Percentiles rank a stretch among this genome's conserved stretches.
Conservation (phyloP, 2,797 vertebrate genomes). For the Epinephelus awoara region DNA sequence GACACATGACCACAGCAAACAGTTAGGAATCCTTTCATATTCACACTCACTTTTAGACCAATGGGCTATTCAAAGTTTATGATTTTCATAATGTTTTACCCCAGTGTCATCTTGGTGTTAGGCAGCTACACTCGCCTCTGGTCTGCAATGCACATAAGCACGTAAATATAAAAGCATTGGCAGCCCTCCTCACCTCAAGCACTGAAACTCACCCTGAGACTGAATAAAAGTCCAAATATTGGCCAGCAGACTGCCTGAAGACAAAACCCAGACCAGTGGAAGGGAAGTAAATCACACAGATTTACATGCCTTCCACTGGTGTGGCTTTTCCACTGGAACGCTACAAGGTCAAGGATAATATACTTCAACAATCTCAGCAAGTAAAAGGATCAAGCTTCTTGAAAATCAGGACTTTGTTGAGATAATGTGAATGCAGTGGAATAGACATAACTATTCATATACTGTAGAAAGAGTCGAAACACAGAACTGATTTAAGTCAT, state of each 20-base stretch:
- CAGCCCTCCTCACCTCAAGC: slow-evolving; percentile 7
- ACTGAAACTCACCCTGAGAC: slow-evolving; percentile 1
- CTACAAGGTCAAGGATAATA: slow-evolving; percentile 4
- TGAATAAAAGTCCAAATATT: background rate
- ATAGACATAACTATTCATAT: background rate
- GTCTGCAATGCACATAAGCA: slow-evolving; percentile 2
- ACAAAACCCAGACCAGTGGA: slow-evolving; percentile 12
- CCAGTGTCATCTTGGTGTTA: background rate
- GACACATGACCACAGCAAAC: background rate
- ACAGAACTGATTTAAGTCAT: slow-evolving; percentile 1
- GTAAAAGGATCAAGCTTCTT: slow-evolving; percentile 2
- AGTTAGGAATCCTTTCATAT: background rate
- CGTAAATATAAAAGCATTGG: slow-evolving; percentile 2
- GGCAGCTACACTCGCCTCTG: background rate
- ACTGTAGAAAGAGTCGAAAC: background rate
- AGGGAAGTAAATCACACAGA: slow-evolving; percentile 3
- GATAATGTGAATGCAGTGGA: background rate
- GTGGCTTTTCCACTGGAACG: background rate
- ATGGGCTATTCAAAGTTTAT: background rate
- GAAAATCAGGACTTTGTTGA: background rate
- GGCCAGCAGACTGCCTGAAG: slow-evolving; percentile 1
- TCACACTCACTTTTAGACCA: background rate
- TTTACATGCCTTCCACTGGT: background rate
- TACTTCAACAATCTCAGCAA: background rate
- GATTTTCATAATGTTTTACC: background rate